Percentiles rank a stretch among this genome's conserved stretches.
phyloP scores from a whole-genome alignment of 2,113 vertebrate genomes.

The Thamnaconus septentrionalis region DNA sequence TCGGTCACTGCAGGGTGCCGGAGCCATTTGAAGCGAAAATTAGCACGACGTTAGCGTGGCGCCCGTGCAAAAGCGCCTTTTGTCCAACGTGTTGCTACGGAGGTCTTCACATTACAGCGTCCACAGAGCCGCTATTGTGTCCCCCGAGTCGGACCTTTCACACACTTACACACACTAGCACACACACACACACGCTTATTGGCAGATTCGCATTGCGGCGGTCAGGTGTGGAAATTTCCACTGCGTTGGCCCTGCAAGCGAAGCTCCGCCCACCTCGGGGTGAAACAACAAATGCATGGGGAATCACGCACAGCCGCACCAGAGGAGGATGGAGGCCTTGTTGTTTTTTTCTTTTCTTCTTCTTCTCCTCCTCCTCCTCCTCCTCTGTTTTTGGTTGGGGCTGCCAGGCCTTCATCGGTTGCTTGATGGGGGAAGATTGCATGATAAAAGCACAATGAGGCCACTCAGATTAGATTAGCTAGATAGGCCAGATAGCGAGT shows the following conservation, averaged over 20 bases:
- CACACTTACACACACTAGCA: slow-evolving; percentile 49
- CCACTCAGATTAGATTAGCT: not conserved
- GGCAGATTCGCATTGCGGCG: slow-evolving; percentile 34
- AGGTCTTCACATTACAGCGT: slow-evolving; percentile 65
- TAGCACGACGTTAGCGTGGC: too few relatives aligned
- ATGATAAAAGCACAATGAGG: not conserved
- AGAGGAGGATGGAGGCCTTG: too few relatives aligned
- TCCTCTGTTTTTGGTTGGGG: too few relatives aligned
- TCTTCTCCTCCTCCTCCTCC: too few relatives aligned
- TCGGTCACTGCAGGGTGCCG: too few relatives aligned
- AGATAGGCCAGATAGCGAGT: not conserved
- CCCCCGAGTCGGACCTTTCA: slow-evolving; percentile 56
- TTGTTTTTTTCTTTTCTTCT: too few relatives aligned
- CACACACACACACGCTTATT: slow-evolving; percentile 36
- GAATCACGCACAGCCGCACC: too few relatives aligned
- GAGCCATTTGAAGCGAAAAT: too few relatives aligned
- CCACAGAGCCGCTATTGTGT: slow-evolving; percentile 69
- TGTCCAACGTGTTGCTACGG: slow-evolving; percentile 56
- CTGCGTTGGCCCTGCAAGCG: not conserved
- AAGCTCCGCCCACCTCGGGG: too few relatives aligned
- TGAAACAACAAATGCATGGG: too few relatives aligned
- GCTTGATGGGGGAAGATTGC: not conserved
- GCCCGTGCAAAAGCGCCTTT: slow-evolving; percentile 50
- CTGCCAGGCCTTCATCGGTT: too few relatives aligned
- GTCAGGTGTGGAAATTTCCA: slow-evolving; percentile 68